phyloP scores from a whole-genome alignment of 2,113 vertebrate genomes.

The Rousettus leschenaultii region DNA sequence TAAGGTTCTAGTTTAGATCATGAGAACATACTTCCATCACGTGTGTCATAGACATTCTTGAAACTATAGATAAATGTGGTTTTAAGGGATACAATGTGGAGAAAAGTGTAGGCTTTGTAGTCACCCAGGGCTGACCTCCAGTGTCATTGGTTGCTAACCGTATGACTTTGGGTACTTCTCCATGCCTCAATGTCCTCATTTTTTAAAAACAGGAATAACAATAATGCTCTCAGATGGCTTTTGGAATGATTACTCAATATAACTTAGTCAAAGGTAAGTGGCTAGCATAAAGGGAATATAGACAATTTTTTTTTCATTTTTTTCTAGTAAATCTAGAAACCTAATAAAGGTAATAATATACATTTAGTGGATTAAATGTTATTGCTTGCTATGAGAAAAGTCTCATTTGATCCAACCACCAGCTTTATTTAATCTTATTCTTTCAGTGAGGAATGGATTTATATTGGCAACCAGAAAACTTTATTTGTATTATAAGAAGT shows the following conservation, averaged over 20 bases:
- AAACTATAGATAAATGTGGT: neutral
- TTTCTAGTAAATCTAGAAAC: neutral
- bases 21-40: neutral
- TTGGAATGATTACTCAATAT: neutral
- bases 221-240: neutral
- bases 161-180: neutral
- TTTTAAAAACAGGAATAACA: neutral
- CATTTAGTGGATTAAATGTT: neutral
- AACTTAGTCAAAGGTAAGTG: neutral
- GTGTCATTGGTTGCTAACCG: neutral
- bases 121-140: neutral
- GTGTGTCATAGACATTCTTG: neutral
- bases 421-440: neutral
- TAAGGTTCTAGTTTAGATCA: slow-evolving; percentile 13
- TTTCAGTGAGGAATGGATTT: neutral
- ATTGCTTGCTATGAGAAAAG: neutral
- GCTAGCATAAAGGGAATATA: neutral
- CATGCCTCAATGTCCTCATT: neutral
- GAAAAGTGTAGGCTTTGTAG: neutral
- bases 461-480: neutral
- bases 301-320: neutral
- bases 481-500: neutral
- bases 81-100: neutral
- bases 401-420: neutral
- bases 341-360: neutral